Evolutionary conservation across 2,797 vertebrate species (phyloP), one percentile per base, ranked within the genome.

Genomic region (Myripristis jacobus): DNA sequence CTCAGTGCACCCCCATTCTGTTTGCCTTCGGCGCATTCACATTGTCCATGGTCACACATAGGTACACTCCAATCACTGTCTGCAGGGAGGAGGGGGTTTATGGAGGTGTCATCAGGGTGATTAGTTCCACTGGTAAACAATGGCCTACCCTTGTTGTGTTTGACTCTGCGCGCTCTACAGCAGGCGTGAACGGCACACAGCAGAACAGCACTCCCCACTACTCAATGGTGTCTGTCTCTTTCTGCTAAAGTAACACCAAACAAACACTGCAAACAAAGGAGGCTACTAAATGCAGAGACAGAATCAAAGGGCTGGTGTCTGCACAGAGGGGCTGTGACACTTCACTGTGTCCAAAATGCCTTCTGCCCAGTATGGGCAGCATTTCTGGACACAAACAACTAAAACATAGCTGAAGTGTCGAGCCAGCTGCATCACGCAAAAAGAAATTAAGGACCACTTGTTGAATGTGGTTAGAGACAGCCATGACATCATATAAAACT

Each of bases 21-120:
- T 94, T 94, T 94, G 91, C 93, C 92, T 94, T 93, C 92, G 92
- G 92, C 90, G 44, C 90, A 87, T 87, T 91, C 89, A 88, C 90
- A 93, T 92, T 94, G 93, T 94, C 90, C 89, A 83, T 80, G 85
- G 89, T 94, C 92, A 92, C 92, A 93, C 89, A 90, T 91, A 93
- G 92, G 93, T 94, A 92, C 90, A 92, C 87, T 85, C 89, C 88
- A 91, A 88, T 89, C 90, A 92, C 89, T 83, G 87, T 85, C 87
- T 87, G 88, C 85, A 70, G 89, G 90, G 87, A 86, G 90, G 85
- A 88, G 89, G 86, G 92, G n/a, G n/a, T 92, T 92, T 92, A 92
- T 90, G 78, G 91, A 92, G 92, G 91, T 93, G 91, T 89, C 90
- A 92, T 92, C 90, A 89, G 90, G 90, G 90, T 91, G 91, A 93